phyloP scores from a whole-genome alignment of 2,888 invertebrate species.

The Drosophila emarginata region DNA sequence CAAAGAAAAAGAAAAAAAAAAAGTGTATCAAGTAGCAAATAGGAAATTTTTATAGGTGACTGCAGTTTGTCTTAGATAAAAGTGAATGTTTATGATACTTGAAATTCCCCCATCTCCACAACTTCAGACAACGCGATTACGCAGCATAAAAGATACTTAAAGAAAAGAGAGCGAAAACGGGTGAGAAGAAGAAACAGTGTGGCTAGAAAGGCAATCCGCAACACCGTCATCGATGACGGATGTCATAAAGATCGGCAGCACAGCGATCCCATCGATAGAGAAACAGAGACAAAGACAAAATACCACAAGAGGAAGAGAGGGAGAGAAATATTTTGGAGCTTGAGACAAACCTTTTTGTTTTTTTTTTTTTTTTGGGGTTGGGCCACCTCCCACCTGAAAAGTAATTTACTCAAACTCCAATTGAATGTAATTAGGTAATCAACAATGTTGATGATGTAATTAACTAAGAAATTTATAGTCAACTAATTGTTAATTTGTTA shows the following conservation, averaged over 20 bases:
- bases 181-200: slow-evolving; percentile 15
- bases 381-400: slow-evolving; percentile 32
- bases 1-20: slow-evolving; percentile 30
- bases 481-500: slow-evolving; percentile 41
- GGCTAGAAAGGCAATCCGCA: slow-evolving; percentile 14
- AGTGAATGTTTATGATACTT: slow-evolving; percentile 75
- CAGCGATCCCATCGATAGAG: neutral
- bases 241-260: slow-evolving; percentile 47
- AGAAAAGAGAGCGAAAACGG: slow-evolving; percentile 7
- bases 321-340: slow-evolving; percentile 34
- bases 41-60: slow-evolving; percentile 73
- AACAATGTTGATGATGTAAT: slow-evolving; percentile 46
- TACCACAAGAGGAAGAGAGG: neutral
- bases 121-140: slow-evolving; percentile 43
- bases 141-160: slow-evolving; percentile 46
- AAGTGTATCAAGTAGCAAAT: slow-evolving; percentile 74
- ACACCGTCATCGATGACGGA: slow-evolving; percentile 40
- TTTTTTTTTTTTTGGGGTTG: slow-evolving; percentile 7
- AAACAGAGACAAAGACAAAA: slow-evolving; percentile 7
- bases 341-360: slow-evolving; percentile 1
- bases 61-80: slow-evolving; percentile 58
- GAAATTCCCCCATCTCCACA: slow-evolving; percentile 34
- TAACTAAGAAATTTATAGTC: slow-evolving; percentile 26
- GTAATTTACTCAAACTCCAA: slow-evolving; percentile 62
- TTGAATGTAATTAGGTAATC: slow-evolving; percentile 58